Percentiles rank a stretch among this genome's conserved stretches.
These are phyloP conservation scores for Ceratosolen fusciceps DNA, from an alignment of 1,140 invertebrate species.

Conservation along the genomic window DNA sequence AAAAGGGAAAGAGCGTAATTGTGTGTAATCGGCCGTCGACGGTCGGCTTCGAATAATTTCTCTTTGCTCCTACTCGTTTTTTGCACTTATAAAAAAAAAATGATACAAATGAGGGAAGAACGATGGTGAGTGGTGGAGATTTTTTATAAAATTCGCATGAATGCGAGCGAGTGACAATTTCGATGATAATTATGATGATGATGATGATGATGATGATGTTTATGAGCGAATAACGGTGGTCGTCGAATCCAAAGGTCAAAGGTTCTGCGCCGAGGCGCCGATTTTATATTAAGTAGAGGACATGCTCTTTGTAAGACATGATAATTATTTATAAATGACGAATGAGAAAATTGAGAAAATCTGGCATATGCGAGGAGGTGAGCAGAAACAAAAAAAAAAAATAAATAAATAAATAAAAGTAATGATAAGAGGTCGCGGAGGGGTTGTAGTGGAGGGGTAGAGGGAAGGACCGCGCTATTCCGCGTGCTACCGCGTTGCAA, in stretches of 20 bases:
- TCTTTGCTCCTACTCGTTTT: slow-evolving; percentile 48
- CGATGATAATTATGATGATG: background rate
- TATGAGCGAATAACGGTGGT: slow-evolving; percentile 40
- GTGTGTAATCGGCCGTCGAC: slow-evolving; percentile 28
- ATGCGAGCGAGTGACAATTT: slow-evolving; percentile 25
- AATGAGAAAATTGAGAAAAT: slow-evolving; percentile 21
- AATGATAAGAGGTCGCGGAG: too few species aligned
- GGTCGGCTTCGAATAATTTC: slow-evolving; percentile 42
- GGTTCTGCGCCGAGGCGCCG: slow-evolving; percentile 27
- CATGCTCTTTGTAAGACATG: slow-evolving; percentile 21
- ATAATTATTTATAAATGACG: slow-evolving; percentile 28
- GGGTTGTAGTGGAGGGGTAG: slow-evolving; percentile 21
- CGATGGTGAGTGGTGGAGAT: slow-evolving; percentile 27
- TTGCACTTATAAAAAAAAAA: slow-evolving; percentile 46
- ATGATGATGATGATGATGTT: slow-evolving; percentile 3
- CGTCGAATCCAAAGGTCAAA: slow-evolving; percentile 38
- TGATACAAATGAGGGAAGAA: background rate
- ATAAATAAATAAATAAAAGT: too few species aligned
- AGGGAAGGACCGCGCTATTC: slow-evolving; percentile 39
- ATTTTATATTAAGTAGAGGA: slow-evolving; percentile 30
- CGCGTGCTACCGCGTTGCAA: slow-evolving; percentile 38
- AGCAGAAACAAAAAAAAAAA: slow-evolving; percentile 25
- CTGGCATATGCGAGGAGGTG: slow-evolving; percentile 43
- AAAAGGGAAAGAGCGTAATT: slow-evolving; percentile 17
- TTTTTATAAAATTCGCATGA: slow-evolving; percentile 35